phyloP scores from a whole-genome alignment of 2,888 invertebrate genomes.

The Nipponacmea schrenckii region DNA sequence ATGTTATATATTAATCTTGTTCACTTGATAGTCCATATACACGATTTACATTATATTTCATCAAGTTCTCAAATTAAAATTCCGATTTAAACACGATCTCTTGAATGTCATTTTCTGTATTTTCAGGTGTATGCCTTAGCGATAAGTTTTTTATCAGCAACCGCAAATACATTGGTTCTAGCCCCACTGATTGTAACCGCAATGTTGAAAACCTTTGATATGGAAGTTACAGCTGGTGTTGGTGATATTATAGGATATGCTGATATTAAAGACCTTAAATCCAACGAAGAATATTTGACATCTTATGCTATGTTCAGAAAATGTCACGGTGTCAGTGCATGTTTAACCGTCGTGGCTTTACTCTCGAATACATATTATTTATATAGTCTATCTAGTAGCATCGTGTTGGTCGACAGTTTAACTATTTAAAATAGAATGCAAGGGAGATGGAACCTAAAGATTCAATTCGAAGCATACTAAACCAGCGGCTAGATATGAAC shows the following conservation, averaged over 20 bases:
- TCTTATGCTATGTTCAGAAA: conserved; percentile 41
- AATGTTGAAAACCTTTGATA: conserved; percentile 42
- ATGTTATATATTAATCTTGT: no score
- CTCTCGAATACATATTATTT: conserved; percentile 42
- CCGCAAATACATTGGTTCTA: conserved; percentile 41
- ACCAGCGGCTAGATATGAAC: no score
- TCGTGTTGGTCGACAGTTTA: background rate
- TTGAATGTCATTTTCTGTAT: no score
- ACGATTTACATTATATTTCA: no score
- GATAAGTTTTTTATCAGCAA: conserved; percentile 36
- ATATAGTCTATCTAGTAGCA: conserved; percentile 33
- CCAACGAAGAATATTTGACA: conserved; percentile 36
- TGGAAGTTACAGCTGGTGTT: conserved; percentile 44
- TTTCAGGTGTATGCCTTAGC: conserved; percentile 38
- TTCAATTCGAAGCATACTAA: no score
- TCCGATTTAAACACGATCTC: no score
- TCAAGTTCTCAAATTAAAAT: no score
- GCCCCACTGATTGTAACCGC: conserved; percentile 43
- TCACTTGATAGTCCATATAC: no score
- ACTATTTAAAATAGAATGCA: no score
- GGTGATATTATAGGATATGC: conserved; percentile 46
- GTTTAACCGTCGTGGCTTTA: conserved; percentile 40
- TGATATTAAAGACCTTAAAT: conserved; percentile 41
- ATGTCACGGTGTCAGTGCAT: conserved; percentile 41
- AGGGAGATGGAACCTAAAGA: no score